Conservation (phyloP, 1,140 invertebrate species). For the Phymorhynchus buccinoides region DNA sequence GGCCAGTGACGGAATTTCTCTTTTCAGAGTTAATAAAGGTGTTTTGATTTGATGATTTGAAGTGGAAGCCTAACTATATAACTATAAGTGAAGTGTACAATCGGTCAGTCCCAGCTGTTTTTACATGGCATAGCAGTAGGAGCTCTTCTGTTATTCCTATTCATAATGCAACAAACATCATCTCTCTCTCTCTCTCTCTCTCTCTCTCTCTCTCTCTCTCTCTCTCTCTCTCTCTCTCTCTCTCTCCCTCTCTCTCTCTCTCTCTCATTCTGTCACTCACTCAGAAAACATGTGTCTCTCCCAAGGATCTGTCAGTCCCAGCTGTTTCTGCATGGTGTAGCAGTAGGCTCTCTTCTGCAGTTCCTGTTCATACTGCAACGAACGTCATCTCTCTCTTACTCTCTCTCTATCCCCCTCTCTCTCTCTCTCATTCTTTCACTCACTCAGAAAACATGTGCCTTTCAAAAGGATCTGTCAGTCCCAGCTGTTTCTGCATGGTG, state of each 20-base stretch:
- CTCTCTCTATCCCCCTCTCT: background rate
- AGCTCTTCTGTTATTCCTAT: constrained; percentile 37
- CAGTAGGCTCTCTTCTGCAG: constrained; percentile 41
- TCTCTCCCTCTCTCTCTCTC: background rate
- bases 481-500: constrained; percentile 37
- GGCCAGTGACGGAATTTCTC: too few relatives aligned
- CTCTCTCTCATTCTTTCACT: background rate
- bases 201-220: background rate
- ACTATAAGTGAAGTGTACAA: too few relatives aligned
- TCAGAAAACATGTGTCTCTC: background rate
- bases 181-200: too few relatives aligned
- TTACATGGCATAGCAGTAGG: constrained; percentile 14
- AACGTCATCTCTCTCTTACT: background rate
- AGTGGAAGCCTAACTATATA: too few relatives aligned
- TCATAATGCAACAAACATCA: constrained; percentile 36
- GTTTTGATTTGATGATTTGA: too few relatives aligned
- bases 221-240: background rate
- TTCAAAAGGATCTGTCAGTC: constrained; percentile 30
- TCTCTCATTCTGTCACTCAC: background rate
- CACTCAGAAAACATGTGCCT: too few relatives aligned
- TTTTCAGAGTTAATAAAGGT: too few relatives aligned
- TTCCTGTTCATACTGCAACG: constrained; percentile 47
- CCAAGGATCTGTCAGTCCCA: constrained; percentile 37
- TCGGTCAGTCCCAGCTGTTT: constrained; percentile 42
- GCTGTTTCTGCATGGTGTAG: constrained; percentile 30